Conservation (phyloP, 2,113 vertebrate genomes). For the Bubo blakistoni region DNA sequence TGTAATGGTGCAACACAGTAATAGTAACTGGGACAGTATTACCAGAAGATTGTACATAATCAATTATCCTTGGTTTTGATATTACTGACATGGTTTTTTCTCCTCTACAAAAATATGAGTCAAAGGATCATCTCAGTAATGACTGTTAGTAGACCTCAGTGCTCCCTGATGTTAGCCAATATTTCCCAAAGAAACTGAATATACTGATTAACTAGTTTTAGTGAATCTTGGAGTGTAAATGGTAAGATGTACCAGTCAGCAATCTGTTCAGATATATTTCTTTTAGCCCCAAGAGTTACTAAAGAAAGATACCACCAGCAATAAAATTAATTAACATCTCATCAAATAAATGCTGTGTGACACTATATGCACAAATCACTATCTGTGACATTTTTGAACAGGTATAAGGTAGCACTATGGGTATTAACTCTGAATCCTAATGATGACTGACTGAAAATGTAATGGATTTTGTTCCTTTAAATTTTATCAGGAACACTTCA, state of each 20-base stretch:
- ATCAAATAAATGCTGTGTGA: not conserved
- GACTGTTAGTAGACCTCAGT: not conserved
- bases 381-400: not conserved
- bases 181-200: not conserved
- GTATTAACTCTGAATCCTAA: not conserved
- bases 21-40: not conserved
- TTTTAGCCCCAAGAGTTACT: not conserved
- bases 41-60: not conserved
- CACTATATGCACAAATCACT: not conserved
- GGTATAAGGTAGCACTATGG: not conserved
- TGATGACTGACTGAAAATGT: not conserved
- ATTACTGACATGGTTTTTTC: not conserved
- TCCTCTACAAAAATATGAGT: not conserved
- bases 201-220: not conserved
- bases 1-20: not conserved
- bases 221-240: not conserved
- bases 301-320: not conserved
- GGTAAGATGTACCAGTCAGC: not conserved
- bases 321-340: not conserved
- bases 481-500: not conserved
- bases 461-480: not conserved
- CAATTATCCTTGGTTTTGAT: not conserved
- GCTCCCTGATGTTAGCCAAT: not conserved
- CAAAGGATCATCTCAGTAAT: not conserved
- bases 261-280: not conserved